Conservation (phyloP, 1,140 invertebrate genomes). For the Zelostemma sp. region DNA sequence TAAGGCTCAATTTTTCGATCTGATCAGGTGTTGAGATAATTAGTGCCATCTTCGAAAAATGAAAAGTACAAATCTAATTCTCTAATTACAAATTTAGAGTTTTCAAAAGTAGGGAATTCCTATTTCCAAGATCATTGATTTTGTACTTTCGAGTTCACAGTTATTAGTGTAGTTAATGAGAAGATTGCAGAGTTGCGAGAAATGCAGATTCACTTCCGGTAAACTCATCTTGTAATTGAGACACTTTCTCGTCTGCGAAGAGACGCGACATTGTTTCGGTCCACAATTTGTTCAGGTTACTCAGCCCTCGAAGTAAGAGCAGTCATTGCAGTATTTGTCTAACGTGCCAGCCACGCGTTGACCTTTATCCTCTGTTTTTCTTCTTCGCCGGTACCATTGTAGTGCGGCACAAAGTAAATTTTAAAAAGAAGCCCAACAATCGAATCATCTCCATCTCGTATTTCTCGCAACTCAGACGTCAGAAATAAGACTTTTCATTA, state of each 20-base stretch:
- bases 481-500: no score
- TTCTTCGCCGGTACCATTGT: neutral
- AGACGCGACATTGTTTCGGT: neutral
- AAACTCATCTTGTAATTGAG: neutral
- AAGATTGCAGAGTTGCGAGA: no score
- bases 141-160: no score
- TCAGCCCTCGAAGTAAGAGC: neutral
- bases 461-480: neutral
- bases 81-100: no score
- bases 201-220: neutral
- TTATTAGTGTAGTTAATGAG: no score
- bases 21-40: no score
- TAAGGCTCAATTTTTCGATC: no score
- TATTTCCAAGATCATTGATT: no score
- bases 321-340: conserved; percentile 1
- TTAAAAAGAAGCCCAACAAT: neutral
- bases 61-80: no score
- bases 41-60: no score
- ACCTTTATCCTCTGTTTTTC: conserved; percentile 1
- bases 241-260: neutral
- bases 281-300: neutral
- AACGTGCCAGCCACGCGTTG: neutral
- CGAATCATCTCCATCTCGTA: neutral
- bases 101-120: no score
- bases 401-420: neutral